These are phyloP conservation scores for Iselma pallidipennis DNA, from an alignment of 2,888 invertebrate species.

Conservation along the genomic window DNA sequence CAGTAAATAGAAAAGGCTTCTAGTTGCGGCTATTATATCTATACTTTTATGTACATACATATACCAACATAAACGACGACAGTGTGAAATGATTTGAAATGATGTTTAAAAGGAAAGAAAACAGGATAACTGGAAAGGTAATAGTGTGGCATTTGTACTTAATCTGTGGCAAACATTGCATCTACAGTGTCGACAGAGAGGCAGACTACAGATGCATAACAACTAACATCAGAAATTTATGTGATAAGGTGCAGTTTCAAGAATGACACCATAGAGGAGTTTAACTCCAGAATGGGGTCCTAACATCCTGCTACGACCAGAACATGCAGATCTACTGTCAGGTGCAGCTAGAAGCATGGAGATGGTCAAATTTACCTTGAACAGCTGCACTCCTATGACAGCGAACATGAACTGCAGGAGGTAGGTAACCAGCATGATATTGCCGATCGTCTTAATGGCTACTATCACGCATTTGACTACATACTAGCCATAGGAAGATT, in stretches of 20 bases:
- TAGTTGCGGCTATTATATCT: too few species aligned
- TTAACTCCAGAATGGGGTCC: conserved; percentile 13
- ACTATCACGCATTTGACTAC: conserved; percentile 99
- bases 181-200: conserved; percentile 48
- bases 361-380: conserved; percentile 78
- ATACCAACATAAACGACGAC: not conserved
- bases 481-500: conserved; percentile 69
- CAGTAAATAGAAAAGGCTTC: not conserved
- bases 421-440: conserved; percentile 99
- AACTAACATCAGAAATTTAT: conserved; percentile 21
- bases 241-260: conserved; percentile 26
- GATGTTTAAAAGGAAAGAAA: not conserved
- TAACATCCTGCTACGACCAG: conserved; percentile 41
- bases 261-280: conserved; percentile 15
- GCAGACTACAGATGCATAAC: conserved; percentile 45
- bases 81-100: not conserved
- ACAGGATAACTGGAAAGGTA: not conserved
- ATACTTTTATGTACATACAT: not conserved
- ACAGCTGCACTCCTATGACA: conserved; percentile 99
- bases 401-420: conserved; percentile 99
- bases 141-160: not conserved
- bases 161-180: conserved; percentile 29
- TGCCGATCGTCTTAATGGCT: conserved; percentile 98
- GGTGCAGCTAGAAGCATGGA: conserved; percentile 50
- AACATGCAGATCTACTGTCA: conserved; percentile 53